phyloP scores from a whole-genome alignment of 2,113 vertebrate species.

The Calonectris borealis region DNA sequence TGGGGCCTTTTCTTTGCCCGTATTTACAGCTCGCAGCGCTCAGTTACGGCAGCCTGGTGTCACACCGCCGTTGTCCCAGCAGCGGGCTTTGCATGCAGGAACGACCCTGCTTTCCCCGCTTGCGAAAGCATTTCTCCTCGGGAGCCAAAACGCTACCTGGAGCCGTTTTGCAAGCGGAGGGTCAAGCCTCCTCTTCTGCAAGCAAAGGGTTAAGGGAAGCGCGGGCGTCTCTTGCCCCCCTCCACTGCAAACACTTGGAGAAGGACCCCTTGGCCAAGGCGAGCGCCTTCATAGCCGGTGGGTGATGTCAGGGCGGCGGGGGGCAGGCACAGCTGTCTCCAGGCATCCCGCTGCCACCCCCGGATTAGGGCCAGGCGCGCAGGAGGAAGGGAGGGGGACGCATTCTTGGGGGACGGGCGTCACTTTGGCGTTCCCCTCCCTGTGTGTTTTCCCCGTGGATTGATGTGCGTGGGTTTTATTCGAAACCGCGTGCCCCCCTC shows the following conservation, averaged over 20 bases:
- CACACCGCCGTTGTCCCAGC: accelerated
- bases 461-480: background rate
- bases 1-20: background rate
- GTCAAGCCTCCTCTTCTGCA: background rate
- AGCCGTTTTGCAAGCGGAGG: accelerated
- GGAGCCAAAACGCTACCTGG: background rate
- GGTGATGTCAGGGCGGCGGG: background rate
- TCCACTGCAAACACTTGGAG: background rate
- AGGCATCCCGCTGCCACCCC: constrained; percentile 29
- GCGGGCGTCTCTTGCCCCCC: accelerated
- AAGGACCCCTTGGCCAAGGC: background rate
- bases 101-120: accelerated
- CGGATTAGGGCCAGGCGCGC: constrained; percentile 16
- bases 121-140: accelerated
- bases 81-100: accelerated
- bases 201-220: background rate
- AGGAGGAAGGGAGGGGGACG: background rate
- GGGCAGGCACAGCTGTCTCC: constrained; percentile 70
- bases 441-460: accelerated
- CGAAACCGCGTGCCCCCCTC: background rate
- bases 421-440: constrained; percentile 1
- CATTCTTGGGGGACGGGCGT: constrained; percentile 65
- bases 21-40: accelerated
- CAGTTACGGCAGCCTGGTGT: accelerated
- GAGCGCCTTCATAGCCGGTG: background rate